Conservation (phyloP, 2,888 invertebrate species). For the Epirrhoe tristata region DNA sequence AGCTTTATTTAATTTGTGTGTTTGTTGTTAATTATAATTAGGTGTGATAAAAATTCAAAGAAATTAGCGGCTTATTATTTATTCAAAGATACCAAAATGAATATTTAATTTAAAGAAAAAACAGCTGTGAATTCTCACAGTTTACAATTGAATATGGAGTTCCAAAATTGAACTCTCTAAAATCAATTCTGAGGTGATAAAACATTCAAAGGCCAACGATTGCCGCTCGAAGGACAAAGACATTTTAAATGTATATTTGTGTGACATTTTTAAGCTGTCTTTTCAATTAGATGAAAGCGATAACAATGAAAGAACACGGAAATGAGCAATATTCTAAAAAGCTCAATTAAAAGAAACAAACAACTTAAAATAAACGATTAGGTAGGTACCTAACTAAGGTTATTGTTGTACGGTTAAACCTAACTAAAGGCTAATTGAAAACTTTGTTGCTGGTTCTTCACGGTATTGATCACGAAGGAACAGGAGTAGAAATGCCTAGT, state of each 20-base stretch:
- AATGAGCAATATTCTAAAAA: neutral
- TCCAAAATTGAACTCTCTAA: neutral
- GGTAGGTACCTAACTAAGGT: neutral
- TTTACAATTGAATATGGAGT: neutral
- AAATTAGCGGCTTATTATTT: neutral
- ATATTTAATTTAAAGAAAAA: neutral
- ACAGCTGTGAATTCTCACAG: neutral
- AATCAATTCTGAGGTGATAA: constrained; percentile 26
- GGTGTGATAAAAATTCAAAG: too few relatives aligned
- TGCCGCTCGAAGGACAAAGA: constrained; percentile 29
- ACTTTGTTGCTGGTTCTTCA: too few relatives aligned
- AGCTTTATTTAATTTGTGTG: too few relatives aligned
- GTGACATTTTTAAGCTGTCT: too few relatives aligned
- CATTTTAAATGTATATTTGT: too few relatives aligned
- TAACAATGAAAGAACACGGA: constrained; percentile 25
- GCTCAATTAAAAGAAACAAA: neutral
- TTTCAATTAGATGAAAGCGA: constrained; percentile 30
- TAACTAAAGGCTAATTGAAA: too few relatives aligned
- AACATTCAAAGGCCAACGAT: constrained; percentile 31
- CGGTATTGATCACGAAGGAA: too few relatives aligned
- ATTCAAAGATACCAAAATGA: neutral
- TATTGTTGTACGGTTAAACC: too few relatives aligned
- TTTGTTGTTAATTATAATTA: too few relatives aligned
- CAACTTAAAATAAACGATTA: neutral
- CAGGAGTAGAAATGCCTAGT: too few relatives aligned